Base-by-base conservation (phyloP, 2,888 invertebrate species). In the Chrysodeixis includens region DNA sequence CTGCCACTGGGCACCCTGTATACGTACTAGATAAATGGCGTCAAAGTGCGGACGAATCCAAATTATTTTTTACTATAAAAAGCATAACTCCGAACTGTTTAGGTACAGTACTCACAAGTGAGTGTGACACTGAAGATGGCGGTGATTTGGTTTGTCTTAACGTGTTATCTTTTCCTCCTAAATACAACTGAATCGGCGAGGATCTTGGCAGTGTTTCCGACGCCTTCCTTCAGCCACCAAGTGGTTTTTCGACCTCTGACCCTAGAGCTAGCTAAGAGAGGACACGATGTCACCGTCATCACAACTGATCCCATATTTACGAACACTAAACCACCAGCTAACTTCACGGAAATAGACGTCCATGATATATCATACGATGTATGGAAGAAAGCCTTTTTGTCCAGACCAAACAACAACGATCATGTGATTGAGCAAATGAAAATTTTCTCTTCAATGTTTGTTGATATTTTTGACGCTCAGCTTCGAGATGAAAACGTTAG, bases 181-280 rank as follows among this genome's bases (percentile, higher is more conserved):
- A 44, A 16, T 59, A 16, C 20, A 30, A 69, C 6, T 18, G 66
- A 82, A 40, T 78, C 81, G 0, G 88, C 89, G 8, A 87, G 83
- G 66, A 94, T 95, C 55, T 59, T 95, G 14, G 90, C 83, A 0
- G 72, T 91, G 0, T 79, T 90, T 32, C 86, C 93, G 0, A 73
- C 79, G 1, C 88, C 93, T 0, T 90, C 92, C 0, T 82, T 92
- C 18, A 95, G 93, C 60, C 95, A 95, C 59, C 93, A 93, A 78
- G 78, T 91, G 0, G 88, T 89, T 0, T 92, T 86, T 62, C 83
- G 88, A 49, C 83, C 87, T 0, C 57, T 95, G 0, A 87, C 88
- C 4, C 78, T 86, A 18, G 92, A 90, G 49, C 74, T 95, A 49
- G 86, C 86, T 0, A 85, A 77, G 46, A 82, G 90, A 16, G 94